Percentiles rank a stretch among this genome's conserved stretches.
Conservation (phyloP, 2,113 vertebrate genomes). For the Saimiri boliviensis region DNA sequence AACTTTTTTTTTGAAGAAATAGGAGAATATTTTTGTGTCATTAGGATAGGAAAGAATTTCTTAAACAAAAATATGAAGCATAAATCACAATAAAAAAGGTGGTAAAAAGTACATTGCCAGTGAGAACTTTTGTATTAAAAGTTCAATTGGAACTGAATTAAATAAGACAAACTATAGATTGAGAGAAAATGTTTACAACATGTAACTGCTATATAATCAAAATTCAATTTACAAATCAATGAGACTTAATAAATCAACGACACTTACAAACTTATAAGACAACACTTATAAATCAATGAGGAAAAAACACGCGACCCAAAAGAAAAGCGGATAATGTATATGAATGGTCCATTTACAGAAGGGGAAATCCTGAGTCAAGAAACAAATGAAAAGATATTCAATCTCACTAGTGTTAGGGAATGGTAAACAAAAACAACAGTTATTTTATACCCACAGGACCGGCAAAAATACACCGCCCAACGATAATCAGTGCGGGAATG, state of each 20-base stretch:
- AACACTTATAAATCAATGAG: background rate
- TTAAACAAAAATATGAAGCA: constrained; percentile 21
- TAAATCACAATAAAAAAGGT: background rate
- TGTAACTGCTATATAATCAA: background rate
- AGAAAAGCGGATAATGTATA: background rate
- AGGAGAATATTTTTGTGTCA: background rate
- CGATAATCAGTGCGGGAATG: background rate
- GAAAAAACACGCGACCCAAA: background rate
- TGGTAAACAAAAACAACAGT: background rate
- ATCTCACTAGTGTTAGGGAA: background rate
- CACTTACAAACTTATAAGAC: too few relatives aligned
- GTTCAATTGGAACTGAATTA: background rate
- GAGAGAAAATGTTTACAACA: background rate
- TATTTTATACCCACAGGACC: background rate
- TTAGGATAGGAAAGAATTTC: background rate
- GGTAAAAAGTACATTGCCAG: background rate
- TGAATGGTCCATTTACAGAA: background rate
- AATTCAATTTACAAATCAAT: background rate
- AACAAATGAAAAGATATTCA: background rate
- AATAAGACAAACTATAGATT: background rate
- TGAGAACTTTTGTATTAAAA: background rate
- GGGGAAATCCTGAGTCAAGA: background rate
- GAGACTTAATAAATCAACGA: background rate
- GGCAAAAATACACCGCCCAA: background rate
- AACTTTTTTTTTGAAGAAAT: background rate